A percentile compares a stretch with the other conserved stretches of the same genome.
These are phyloP conservation scores for Trichopoda pennipes DNA, from an alignment of 2,888 invertebrate genomes.

Conservation along the genomic window DNA sequence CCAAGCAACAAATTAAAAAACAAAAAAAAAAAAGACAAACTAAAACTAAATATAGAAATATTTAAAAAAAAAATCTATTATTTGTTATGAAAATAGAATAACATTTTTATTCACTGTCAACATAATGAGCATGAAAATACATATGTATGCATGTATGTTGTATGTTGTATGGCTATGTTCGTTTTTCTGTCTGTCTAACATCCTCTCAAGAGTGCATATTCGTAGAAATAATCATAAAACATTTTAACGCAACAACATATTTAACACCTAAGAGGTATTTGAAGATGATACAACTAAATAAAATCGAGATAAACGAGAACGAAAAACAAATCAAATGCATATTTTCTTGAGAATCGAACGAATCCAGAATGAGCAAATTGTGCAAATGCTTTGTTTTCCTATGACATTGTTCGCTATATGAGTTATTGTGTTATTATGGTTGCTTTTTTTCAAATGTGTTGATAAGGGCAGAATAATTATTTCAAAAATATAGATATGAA, in stretches of 20 bases:
- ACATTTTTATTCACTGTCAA: slow-evolving; percentile 64
- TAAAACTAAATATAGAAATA: slow-evolving; percentile 52
- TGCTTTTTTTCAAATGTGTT: too few relatives aligned
- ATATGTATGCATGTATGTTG: neutral
- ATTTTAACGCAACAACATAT: neutral
- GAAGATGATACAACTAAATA: slow-evolving; percentile 3
- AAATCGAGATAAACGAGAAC: neutral
- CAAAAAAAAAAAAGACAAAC: too few relatives aligned
- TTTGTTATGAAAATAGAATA: slow-evolving; percentile 47
- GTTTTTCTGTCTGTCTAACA: neutral
- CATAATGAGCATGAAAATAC: slow-evolving; percentile 41
- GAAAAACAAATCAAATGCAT: neutral
- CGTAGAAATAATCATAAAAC: neutral
- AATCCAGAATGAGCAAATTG: neutral
- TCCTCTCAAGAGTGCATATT: neutral
- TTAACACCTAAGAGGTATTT: slow-evolving; percentile 56
- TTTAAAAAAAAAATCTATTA: slow-evolving; percentile 37
- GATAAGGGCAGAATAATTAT: too few relatives aligned
- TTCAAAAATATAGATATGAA: too few relatives aligned
- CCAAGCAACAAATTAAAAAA: slow-evolving; percentile 49
- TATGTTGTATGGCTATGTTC: neutral
- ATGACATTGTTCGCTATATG: too few relatives aligned
- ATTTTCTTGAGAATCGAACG: neutral
- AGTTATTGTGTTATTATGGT: too few relatives aligned
- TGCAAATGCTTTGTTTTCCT: too few relatives aligned